Conservation (phyloP, 1,140 invertebrate species). For the Cyclargus thomasi region DNA sequence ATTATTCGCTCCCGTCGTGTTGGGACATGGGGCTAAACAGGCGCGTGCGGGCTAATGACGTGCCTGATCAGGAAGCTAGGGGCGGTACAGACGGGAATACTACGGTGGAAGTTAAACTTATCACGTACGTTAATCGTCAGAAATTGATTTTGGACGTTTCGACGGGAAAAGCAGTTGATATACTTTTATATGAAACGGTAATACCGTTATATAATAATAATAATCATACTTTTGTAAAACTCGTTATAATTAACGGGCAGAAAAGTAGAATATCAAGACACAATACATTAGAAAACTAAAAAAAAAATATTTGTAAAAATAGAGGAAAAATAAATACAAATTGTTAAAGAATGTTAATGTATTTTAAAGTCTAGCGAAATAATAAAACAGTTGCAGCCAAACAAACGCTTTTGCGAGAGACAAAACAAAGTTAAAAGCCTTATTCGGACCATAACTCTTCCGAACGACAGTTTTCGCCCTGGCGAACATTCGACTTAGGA, state of each 20-base stretch:
- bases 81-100: neutral
- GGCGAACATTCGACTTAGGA: slow-evolving; percentile 12
- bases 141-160: no score
- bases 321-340: neutral
- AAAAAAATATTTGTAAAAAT: neutral
- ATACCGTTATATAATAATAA: no score
- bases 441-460: slow-evolving; percentile 8
- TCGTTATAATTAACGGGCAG: no score
- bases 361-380: neutral
- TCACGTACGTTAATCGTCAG: no score
- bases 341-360: neutral
- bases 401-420: slow-evolving; percentile 3
- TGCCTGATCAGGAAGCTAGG: slow-evolving; percentile 33
- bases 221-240: no score
- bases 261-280: no score
- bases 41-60: slow-evolving; percentile 35
- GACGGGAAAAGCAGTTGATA: no score
- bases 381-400: slow-evolving; percentile 11
- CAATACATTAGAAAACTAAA: neutral
- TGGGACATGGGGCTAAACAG: neutral
- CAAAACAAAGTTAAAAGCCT: slow-evolving; percentile 13
- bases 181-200: no score
- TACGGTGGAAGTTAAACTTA: no score
- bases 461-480: slow-evolving; percentile 9
- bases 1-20: slow-evolving; percentile 10